A percentile compares a stretch with the other conserved stretches of the same genome.
Evolutionary conservation across 2,797 vertebrate genomes (phyloP).

Genomic region (Clarias platycephalus): DNA sequence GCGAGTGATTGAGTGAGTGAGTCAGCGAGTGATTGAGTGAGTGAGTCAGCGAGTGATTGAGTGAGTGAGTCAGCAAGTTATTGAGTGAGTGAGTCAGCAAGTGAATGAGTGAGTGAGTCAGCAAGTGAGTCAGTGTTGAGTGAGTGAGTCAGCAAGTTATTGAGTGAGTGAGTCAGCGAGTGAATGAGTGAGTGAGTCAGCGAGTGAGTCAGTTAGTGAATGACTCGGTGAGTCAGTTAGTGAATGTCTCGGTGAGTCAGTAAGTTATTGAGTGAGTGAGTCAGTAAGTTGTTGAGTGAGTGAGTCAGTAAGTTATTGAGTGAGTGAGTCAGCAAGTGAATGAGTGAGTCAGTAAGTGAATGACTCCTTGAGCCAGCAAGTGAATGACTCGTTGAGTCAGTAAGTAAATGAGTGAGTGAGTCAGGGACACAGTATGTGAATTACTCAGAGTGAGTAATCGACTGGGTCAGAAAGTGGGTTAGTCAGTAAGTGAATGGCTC

Average conservation of each 20-base stretch:
- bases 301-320: neutral
- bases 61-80: too few species aligned
- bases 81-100: neutral
- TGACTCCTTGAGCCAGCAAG: neutral
- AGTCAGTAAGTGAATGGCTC: neutral
- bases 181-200: neutral
- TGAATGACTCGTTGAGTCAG: neutral
- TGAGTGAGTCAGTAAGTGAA: neutral
- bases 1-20: neutral
- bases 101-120: neutral
- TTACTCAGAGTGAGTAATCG: too few species aligned
- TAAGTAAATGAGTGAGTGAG: neutral
- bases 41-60: too few species aligned
- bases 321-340: neutral
- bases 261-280: too few species aligned
- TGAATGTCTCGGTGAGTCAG: neutral
- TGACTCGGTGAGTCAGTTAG: neutral
- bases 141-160: neutral
- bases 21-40: neutral
- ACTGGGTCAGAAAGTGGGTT: too few species aligned
- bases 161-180: neutral
- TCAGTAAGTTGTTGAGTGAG: neutral
- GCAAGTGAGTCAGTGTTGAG: neutral
- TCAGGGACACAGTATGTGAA: too few species aligned
- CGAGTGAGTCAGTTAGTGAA: neutral